Base-by-base conservation (phyloP, 2,888 invertebrate genomes). In the Antheraea assamensis region DNA sequence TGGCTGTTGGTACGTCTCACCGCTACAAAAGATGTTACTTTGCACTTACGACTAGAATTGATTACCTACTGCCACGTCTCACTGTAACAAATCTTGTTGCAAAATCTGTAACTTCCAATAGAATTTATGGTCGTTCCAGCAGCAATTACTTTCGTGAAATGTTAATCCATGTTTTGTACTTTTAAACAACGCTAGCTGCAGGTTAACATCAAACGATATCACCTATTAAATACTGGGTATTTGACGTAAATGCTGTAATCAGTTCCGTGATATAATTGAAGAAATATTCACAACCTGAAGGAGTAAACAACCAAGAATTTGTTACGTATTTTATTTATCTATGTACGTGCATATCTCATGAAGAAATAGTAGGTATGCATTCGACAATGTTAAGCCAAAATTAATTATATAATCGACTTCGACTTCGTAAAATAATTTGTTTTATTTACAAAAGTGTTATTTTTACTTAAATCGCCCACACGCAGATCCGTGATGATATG, bases 161-260 rank as follows among this genome's bases (percentile, higher is more conserved):
- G 27, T 61, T 71, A 55, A 49, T 31, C 31, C 55, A 35, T 24
- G 35, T 42, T n/a, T 19, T 42, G 71, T 42, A 42, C 3, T 71
- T 35, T 17, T 55, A 35, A 35, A n/a, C 10, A 35, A 24, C 24
- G 4, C 58, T 47, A 42, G 21, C 72, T 31, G 24, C 30, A 19
- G 24, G 47, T 35, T 24, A 31, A 42, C 17, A 71, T 24, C 24
- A 52, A 52, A 35, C 35, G 68, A 52, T 73, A 42, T 73, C 55
- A 49, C 19, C 58, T 27, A 52, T 19, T 55, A 31, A 70, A 35
- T 70, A 73, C 72, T 13, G 21, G 35, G 68, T 68, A 73, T 55
- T 55, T 73, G 72, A 73, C 72, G 72, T 24, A 70, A 73, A 52
- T 49, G 27, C 47, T 19, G 52, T 73, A 73, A 55, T 73, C 72